Base-by-base conservation (phyloP, 2,888 invertebrate genomes). In the Melinaea menophilus region DNA sequence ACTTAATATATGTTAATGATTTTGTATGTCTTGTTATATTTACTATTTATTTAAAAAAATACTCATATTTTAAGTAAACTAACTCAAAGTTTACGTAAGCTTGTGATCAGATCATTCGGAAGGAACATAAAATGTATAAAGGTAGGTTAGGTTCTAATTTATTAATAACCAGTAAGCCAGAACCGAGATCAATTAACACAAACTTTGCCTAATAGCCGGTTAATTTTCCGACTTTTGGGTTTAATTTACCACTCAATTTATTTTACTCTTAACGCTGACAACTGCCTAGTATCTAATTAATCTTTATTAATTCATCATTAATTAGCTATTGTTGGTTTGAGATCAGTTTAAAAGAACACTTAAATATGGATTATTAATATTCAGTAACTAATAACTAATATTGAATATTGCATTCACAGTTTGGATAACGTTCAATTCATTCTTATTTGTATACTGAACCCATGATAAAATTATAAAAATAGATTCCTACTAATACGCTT, bases 201-300 rank as follows among this genome's bases (percentile, higher is more conserved):
- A 65, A 65, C 61, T 66, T 63, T 63, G 55, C 55, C 47, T 59
- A 66, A 61, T 58, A 63, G 55, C 61, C 63, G 59, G 58, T 63
- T 65, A 68, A 63, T 57, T 61, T 59, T 48, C 58, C 55, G 51
- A 61, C 63, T 61, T 65, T 59, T 56, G 55, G 58, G 62, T 34
- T 64, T 64, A 64, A 69, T 66, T 69, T 60, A 45, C 67, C 59
- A 68, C 59, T 62, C 61, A 63, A 64, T 64, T 68, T 64, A 61
- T 66, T 61, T 61, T 59, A 63, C 60, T 61, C 55, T 62, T 61
- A 58, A 58, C 56, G 34, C 54, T 55, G 11, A 51, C 31, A 51
- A 9, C 51, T 7, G 51, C 22, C 9, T 51, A 4, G 11, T 9
- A 31, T 31, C 3, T 51, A 51, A 11, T 51, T 51, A 51, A 51